These are phyloP conservation scores for Zaprionus lachaisei DNA, from an alignment of 1,140 invertebrate species.

Conservation along the genomic window DNA sequence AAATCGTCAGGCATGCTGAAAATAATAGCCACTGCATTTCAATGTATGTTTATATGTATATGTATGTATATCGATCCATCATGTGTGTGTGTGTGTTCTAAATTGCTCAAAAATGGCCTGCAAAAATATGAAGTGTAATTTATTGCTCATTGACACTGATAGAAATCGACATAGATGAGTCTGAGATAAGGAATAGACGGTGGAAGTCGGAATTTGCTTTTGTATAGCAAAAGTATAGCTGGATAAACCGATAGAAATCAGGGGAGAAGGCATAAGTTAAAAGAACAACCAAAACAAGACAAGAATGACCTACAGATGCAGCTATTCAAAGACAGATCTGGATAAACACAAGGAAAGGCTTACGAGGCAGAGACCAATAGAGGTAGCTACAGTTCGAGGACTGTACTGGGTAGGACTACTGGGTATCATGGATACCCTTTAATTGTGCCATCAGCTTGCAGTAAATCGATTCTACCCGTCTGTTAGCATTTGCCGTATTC, in stretches of 20 bases:
- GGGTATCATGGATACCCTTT: no score
- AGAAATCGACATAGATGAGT: background rate
- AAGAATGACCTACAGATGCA: no score
- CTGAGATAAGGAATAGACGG: background rate
- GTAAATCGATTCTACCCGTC: background rate
- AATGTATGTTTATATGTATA: background rate
- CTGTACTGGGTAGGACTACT: no score
- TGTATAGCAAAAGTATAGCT: background rate
- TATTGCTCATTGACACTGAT: background rate
- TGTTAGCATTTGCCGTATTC: background rate
- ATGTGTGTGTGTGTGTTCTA: constrained; percentile 9
- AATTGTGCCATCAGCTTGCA: no score
- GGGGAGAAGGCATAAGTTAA: no score
- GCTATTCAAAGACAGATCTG: no score
- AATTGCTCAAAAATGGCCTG: constrained; percentile 6
- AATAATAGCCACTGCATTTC: constrained; percentile 5
- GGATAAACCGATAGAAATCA: background rate
- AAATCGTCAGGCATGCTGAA: constrained; percentile 28
- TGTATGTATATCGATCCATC: background rate
- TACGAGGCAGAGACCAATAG: no score
- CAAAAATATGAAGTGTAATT: background rate
- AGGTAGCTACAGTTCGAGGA: no score
- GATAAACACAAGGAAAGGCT: no score
- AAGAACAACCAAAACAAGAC: no score
- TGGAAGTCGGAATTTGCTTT: background rate